A percentile compares a stretch with the other conserved stretches of the same genome.
Evolutionary conservation across 2,113 vertebrate genomes (phyloP).

Genomic region (Sphyrna mokarran): DNA sequence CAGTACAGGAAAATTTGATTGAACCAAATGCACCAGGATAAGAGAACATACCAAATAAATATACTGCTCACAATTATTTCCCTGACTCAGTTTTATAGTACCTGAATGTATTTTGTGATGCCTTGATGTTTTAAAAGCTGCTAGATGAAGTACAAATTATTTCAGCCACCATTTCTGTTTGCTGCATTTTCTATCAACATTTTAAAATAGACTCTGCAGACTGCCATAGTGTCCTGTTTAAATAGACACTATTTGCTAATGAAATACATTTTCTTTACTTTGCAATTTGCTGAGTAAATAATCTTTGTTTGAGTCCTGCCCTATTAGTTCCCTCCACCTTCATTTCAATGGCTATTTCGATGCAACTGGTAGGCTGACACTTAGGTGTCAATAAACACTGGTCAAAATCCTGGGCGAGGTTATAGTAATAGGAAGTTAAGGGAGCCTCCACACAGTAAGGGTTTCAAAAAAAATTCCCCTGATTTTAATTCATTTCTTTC

Average conservation of each 20-base stretch:
- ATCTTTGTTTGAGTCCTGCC: not conserved
- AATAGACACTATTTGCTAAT: not conserved
- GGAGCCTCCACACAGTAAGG: not conserved
- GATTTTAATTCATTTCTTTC: not conserved
- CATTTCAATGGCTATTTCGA: not conserved
- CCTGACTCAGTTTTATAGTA: too few relatives aligned
- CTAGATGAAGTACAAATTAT: not conserved
- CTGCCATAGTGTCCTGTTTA: not conserved
- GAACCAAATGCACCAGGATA: not conserved
- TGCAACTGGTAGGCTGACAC: not conserved
- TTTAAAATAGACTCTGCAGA: not conserved
- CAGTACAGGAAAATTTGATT: not conserved
- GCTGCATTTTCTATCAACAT: not conserved
- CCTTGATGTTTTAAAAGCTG: not conserved
- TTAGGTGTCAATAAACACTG: not conserved
- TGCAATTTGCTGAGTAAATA: not conserved
- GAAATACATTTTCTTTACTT: too few relatives aligned
- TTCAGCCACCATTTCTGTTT: not conserved
- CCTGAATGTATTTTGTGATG: not conserved
- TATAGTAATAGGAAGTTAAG: not conserved
- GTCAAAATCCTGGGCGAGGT: not conserved
- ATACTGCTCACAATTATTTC: not conserved
- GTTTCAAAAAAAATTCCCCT: not conserved
- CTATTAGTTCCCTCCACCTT: not conserved
- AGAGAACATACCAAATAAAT: not conserved